Evolutionary conservation across 2,888 invertebrate genomes (phyloP).

Genomic region (Cloeon dipterum): DNA sequence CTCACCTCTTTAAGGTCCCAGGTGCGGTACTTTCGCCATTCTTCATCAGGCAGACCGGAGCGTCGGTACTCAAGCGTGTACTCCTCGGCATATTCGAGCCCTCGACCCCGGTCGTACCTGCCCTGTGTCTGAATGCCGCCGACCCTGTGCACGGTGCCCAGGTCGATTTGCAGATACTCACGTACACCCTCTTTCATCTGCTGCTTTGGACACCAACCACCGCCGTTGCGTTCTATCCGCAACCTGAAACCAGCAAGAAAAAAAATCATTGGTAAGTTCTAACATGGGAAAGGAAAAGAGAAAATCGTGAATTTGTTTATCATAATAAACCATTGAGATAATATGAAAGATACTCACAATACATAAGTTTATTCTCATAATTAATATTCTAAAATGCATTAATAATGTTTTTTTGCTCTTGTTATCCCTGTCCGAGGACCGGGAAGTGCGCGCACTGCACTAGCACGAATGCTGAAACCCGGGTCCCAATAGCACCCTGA

Average conservation of each 20-base stretch:
- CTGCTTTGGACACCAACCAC: slow-evolving; percentile 54
- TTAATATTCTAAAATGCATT: too few species aligned
- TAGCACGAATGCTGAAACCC: too few species aligned
- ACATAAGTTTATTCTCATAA: too few species aligned
- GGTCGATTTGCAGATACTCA: slow-evolving; percentile 42
- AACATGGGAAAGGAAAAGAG: slow-evolving; percentile 1
- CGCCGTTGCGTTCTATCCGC: slow-evolving; percentile 40
- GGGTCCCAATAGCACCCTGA: too few species aligned
- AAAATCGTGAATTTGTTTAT: too few species aligned
- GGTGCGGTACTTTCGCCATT: slow-evolving; percentile 40
- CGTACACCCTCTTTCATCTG: slow-evolving; percentile 35
- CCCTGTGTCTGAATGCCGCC: slow-evolving; percentile 56
- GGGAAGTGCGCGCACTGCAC: too few species aligned
- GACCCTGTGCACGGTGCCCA: slow-evolving; percentile 33
- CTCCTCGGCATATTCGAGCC: slow-evolving; percentile 48
- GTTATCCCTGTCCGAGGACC: too few species aligned
- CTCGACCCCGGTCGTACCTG: slow-evolving; percentile 47
- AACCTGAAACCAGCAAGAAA: slow-evolving; percentile 31
- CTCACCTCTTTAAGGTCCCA: slow-evolving; percentile 40
- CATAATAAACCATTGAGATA: too few species aligned
- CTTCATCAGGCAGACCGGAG: slow-evolving; percentile 28
- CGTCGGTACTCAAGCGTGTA: slow-evolving; percentile 46
- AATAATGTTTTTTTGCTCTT: too few species aligned
- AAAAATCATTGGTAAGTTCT: too few species aligned
- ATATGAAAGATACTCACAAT: too few species aligned